Evolutionary conservation across 2,113 vertebrate genomes (phyloP).

Genomic region (Scolopax mira): DNA sequence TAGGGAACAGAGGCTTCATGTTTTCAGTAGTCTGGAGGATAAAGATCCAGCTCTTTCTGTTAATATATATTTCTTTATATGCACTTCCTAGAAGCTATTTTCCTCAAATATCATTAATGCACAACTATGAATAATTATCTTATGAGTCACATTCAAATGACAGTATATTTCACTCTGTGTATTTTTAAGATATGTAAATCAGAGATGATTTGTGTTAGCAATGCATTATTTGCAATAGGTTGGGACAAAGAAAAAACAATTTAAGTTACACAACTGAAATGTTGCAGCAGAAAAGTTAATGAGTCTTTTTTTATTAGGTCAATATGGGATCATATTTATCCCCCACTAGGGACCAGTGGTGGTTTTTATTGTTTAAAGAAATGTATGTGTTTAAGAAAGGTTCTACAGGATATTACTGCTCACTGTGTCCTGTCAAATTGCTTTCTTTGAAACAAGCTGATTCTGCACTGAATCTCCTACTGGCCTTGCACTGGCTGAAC

Average conservation of each 20-base stretch:
- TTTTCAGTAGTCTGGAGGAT: background rate
- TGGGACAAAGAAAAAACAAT: background rate
- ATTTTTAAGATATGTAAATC: background rate
- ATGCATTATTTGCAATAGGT: no score
- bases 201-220: background rate
- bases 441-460: background rate
- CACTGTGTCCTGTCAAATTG: background rate
- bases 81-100: background rate
- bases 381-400: background rate
- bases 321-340: background rate
- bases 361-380: background rate
- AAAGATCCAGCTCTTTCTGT: background rate
- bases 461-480: background rate
- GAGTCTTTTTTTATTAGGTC: background rate
- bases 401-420: background rate
- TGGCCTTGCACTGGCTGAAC: background rate
- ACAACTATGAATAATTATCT: background rate
- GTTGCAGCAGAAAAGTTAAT: background rate
- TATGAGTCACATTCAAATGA: background rate
- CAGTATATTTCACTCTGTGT: background rate
- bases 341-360: background rate
- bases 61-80: background rate
- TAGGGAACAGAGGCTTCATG: background rate
- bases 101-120: background rate
- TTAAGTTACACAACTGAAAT: background rate